Conservation (phyloP, 1,140 invertebrate species). For the Drosophila sp. region DNA sequence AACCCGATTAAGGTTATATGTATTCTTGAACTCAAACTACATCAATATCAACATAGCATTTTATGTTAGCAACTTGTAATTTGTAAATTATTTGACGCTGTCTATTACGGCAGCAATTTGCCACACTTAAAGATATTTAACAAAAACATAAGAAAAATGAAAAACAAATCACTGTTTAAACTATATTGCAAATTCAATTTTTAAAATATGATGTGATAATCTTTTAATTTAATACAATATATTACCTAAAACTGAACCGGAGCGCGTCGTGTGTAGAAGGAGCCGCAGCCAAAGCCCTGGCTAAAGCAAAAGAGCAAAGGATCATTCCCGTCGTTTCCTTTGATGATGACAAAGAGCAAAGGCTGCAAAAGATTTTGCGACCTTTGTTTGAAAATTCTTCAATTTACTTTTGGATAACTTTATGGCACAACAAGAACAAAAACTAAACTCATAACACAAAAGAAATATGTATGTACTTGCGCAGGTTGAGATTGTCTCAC, state of each 20-base stretch:
- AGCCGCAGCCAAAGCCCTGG: background rate
- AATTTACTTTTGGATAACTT: constrained; percentile 71
- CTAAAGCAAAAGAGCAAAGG: constrained; percentile 41
- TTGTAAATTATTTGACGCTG: constrained; percentile 75
- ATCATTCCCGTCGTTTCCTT: constrained; percentile 73
- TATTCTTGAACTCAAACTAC: constrained; percentile 20
- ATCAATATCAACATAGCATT: constrained; percentile 64
- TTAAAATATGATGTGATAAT: constrained; percentile 77
- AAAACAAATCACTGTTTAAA: constrained; percentile 59
- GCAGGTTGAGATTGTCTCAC: constrained; percentile 58
- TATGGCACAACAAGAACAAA: constrained; percentile 62
- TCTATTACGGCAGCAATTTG: constrained; percentile 20
- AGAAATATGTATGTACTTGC: constrained; percentile 54
- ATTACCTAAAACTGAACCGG: constrained; percentile 67
- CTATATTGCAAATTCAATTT: constrained; percentile 63
- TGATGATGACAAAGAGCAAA: constrained; percentile 60
- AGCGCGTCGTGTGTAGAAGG: constrained; percentile 58
- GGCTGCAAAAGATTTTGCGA: constrained; percentile 26
- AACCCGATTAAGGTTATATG: constrained; percentile 20
- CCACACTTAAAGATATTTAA: constrained; percentile 21
- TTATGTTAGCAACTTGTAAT: constrained; percentile 64
- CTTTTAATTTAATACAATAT: constrained; percentile 76
- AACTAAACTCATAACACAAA: constrained; percentile 60
- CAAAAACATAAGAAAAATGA: constrained; percentile 33
- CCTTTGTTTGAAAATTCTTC: constrained; percentile 63